A percentile compares a stretch with the other conserved stretches of the same genome.
phyloP scores from a whole-genome alignment of 2,797 vertebrate genomes.

The Ctenopoma kingsleyae region DNA sequence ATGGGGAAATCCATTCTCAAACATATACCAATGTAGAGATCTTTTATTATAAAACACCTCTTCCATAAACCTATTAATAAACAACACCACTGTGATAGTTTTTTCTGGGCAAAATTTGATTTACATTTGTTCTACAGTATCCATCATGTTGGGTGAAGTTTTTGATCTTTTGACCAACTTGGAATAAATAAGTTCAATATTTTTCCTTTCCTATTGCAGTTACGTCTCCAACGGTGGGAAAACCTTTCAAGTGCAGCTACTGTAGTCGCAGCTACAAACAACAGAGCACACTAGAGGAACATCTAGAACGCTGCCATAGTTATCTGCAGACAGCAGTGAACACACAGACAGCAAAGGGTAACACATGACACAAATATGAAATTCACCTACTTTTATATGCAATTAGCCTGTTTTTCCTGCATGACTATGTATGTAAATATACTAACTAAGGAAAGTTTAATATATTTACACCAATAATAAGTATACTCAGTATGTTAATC shows the following conservation, averaged over 20 bases:
- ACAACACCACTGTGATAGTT: neutral
- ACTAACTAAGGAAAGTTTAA: neutral
- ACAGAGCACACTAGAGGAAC: conserved; percentile 94
- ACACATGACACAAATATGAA: conserved; percentile 25
- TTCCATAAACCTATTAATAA: conserved; percentile 26
- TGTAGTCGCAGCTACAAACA: conserved; percentile 98
- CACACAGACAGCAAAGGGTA: conserved; percentile 83
- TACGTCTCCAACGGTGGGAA: conserved; percentile 92
- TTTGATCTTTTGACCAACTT: neutral
- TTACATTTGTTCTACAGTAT: neutral
- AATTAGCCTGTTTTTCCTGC: neutral
- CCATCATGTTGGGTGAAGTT: neutral
- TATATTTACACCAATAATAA: neutral
- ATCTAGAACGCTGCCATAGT: conserved; percentile 93
- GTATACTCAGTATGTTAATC: neutral
- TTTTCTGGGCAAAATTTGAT: neutral
- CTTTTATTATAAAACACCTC: conserved; percentile 1
- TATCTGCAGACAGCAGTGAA: conserved; percentile 87
- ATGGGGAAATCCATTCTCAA: conserved; percentile 62
- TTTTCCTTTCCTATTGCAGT: conserved; percentile 82
- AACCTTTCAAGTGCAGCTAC: conserved; percentile 97
- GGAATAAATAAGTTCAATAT: neutral
- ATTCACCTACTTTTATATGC: neutral
- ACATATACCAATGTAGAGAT: neutral
- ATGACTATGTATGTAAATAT: neutral